phyloP scores from a whole-genome alignment of 2,113 vertebrate species.

The Ciconia stormi region DNA sequence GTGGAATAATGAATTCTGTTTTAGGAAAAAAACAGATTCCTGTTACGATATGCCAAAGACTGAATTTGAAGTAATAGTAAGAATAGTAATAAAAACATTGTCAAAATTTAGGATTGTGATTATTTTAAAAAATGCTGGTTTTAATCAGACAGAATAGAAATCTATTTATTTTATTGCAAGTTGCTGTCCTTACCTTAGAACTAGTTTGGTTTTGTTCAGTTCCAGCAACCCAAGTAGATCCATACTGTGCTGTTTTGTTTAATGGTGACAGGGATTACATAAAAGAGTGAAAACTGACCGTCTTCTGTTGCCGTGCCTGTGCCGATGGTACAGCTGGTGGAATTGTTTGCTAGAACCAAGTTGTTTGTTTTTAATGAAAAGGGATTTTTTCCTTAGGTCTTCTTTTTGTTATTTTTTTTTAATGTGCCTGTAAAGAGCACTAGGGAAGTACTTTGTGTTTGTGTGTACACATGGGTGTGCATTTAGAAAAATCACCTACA shows the following conservation, averaged over 20 bases:
- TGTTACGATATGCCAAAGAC: not conserved
- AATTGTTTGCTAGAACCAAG: not conserved
- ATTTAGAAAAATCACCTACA: not conserved
- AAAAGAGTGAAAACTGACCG: not conserved
- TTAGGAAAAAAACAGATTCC: not conserved
- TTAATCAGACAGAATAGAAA: not conserved
- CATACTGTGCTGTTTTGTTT: not conserved
- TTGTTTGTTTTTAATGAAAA: not conserved
- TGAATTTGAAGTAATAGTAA: not conserved
- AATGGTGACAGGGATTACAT: not conserved
- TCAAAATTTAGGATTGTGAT: not conserved
- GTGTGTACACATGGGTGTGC: fast-evolving
- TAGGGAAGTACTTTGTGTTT: not conserved
- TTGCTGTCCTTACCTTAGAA: not conserved
- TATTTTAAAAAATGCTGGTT: not conserved
- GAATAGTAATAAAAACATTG: not conserved
- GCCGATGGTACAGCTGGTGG: not conserved
- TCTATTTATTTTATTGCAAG: not conserved
- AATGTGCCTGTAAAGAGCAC: not conserved
- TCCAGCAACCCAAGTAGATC: not conserved
- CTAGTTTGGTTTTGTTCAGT: not conserved
- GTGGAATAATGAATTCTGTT: not conserved
- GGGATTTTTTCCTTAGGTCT: not conserved
- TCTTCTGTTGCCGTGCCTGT: not conserved
- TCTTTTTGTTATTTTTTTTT: not conserved